Percentiles rank a stretch among this genome's conserved stretches.
Conservation (phyloP, 2,113 vertebrate genomes). For the Vulpes lagopus region DNA sequence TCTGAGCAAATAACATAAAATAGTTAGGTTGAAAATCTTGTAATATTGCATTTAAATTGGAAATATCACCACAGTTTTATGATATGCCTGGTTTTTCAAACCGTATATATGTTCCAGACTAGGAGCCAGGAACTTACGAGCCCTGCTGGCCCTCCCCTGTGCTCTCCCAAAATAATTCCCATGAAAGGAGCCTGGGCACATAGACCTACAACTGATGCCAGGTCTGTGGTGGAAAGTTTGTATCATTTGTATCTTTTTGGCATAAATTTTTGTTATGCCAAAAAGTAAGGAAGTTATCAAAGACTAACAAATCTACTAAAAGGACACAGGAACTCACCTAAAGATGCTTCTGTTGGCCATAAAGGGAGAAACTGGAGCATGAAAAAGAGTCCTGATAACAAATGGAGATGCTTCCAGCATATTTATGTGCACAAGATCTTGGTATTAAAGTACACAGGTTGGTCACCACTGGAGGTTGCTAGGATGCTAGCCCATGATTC, state of each 20-base stretch:
- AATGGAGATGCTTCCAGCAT: neutral
- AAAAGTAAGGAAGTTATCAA: neutral
- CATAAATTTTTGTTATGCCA: neutral
- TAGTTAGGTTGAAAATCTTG: neutral
- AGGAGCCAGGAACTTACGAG: neutral
- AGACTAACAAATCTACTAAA: neutral
- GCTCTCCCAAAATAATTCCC: neutral
- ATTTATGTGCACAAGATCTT: neutral
- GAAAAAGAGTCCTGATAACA: neutral
- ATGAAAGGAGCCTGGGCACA: neutral
- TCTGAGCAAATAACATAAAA: conserved; percentile 24
- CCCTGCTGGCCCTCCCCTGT: neutral
- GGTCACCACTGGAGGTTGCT: neutral
- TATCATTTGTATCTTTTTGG: conserved; percentile 3
- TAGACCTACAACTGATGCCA: neutral
- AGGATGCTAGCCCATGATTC: neutral
- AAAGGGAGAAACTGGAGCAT: neutral
- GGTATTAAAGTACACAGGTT: neutral
- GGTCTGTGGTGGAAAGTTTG: neutral
- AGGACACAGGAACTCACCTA: neutral
- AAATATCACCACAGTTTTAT: neutral
- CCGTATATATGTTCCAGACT: neutral
- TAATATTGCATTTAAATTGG: neutral
- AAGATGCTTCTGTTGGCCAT: neutral
- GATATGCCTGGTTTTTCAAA: neutral